Conservation (phyloP, 2,888 invertebrate genomes). For the Drosophila anomalipes region DNA sequence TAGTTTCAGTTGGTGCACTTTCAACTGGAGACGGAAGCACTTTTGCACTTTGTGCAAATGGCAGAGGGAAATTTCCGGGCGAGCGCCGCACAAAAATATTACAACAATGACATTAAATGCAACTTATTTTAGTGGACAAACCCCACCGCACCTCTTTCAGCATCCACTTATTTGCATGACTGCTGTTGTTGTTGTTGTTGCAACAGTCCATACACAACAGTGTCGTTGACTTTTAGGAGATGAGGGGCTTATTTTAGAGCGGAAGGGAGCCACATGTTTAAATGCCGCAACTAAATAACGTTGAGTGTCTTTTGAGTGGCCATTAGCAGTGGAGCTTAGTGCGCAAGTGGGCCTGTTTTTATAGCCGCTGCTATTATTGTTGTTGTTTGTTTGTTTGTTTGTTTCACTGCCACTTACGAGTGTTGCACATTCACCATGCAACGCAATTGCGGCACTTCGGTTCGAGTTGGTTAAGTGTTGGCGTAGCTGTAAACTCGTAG, state of each 20-base stretch:
- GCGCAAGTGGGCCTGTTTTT: conserved; percentile 63
- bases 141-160: not conserved
- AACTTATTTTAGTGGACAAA: conserved; percentile 67
- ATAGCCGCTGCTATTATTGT: conserved; percentile 33
- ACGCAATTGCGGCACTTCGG: not conserved
- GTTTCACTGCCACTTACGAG: conserved; percentile 8
- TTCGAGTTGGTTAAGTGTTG: not conserved
- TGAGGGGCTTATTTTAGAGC: no score
- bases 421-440: conserved; percentile 26
- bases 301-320: conserved; percentile 79
- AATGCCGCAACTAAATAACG: conserved; percentile 80
- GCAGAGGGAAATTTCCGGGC: conserved; percentile 54
- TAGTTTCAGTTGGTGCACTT: conserved; percentile 46
- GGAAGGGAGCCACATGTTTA: conserved; percentile 47
- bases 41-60: conserved; percentile 78
- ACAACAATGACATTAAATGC: conserved; percentile 81
- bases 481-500: not conserved
- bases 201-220: conserved; percentile 48
- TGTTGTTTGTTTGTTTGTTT: conserved; percentile 1
- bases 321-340: conserved; percentile 72
- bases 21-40: conserved; percentile 68
- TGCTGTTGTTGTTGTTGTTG: conserved; percentile 40
- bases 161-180: conserved; percentile 69
- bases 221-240: conserved; percentile 38
- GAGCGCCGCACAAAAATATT: conserved; percentile 63